Conservation (phyloP, 2,113 vertebrate genomes). For the Eclectus roratus region DNA sequence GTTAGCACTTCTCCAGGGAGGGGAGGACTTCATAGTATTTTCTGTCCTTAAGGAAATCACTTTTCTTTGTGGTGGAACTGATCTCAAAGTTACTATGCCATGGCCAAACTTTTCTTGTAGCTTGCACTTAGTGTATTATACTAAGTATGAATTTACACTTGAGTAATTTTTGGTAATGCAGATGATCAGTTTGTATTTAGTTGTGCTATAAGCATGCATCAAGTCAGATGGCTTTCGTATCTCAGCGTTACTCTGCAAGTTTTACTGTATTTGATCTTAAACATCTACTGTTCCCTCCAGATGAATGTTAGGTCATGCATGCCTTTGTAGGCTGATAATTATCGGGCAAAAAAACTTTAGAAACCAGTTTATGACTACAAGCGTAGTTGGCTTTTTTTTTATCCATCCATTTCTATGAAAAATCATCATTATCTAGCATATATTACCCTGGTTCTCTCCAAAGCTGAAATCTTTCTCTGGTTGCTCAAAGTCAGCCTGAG, state of each 20-base stretch:
- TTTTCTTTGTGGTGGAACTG: neutral
- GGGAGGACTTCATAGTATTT: neutral
- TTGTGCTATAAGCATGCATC: neutral
- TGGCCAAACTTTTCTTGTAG: neutral
- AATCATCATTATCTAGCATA: neutral
- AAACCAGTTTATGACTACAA: neutral
- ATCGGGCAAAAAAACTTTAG: neutral
- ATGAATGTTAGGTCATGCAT: neutral
- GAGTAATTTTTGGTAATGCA: neutral
- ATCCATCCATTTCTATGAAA: neutral
- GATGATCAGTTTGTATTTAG: neutral
- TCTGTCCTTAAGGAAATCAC: neutral
- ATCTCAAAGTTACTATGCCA: neutral
- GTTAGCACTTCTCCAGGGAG: neutral
- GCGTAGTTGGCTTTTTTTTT: neutral
- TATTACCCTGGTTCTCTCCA: neutral
- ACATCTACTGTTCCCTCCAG: neutral
- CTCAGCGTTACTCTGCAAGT: neutral
- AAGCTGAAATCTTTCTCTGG: neutral
- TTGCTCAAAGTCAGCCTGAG: neutral
- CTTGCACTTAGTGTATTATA: neutral
- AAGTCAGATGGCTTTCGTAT: neutral
- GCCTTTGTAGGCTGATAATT: neutral
- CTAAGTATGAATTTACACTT: neutral
- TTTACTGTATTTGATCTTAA: neutral